Percentiles rank a stretch among this genome's conserved stretches.
phyloP scores from a whole-genome alignment of 64 coral and sea anemone species.

The Anthopleura sola region DNA sequence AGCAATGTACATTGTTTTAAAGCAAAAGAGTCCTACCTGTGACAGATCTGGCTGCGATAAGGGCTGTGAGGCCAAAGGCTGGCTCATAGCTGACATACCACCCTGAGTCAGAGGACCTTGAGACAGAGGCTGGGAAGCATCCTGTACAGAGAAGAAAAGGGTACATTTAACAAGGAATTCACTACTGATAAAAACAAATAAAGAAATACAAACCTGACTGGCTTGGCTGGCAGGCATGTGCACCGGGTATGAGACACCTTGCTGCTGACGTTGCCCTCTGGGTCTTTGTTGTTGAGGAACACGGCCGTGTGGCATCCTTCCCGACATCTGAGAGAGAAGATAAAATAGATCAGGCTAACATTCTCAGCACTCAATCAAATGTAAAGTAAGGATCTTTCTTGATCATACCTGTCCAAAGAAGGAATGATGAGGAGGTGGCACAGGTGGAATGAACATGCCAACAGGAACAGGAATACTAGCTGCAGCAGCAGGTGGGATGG shows the following conservation, averaged over 20 bases:
- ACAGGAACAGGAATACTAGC: slow-evolving; percentile 97
- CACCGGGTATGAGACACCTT: slow-evolving; percentile 59
- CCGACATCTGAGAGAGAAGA: slow-evolving; percentile 45
- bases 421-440: slow-evolving; percentile 83
- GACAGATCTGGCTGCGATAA: slow-evolving; percentile 97
- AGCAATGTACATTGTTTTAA: not conserved
- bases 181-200: not conserved
- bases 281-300: slow-evolving; percentile 58
- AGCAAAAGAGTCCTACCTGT: slow-evolving; percentile 39
- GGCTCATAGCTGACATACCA: slow-evolving; percentile 97
- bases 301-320: slow-evolving; percentile 68
- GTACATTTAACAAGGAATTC: not conserved
- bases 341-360: not conserved
- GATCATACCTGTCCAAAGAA: slow-evolving; percentile 82
- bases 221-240: slow-evolving; percentile 97
- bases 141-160: slow-evolving; percentile 22
- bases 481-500: slow-evolving; percentile 85
- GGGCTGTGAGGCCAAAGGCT: slow-evolving; percentile 97
- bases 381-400: not conserved
- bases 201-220: slow-evolving; percentile 70
- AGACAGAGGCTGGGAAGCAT: slow-evolving; percentile 94
- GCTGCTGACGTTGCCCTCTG: slow-evolving; percentile 75
- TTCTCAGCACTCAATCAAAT: not conserved
- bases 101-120: slow-evolving; percentile 97
- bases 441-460: slow-evolving; percentile 95